Evolutionary conservation across 2,888 invertebrate species (phyloP), one percentile per base, ranked within the genome.

Genomic region (Hylaea fasciaria): DNA sequence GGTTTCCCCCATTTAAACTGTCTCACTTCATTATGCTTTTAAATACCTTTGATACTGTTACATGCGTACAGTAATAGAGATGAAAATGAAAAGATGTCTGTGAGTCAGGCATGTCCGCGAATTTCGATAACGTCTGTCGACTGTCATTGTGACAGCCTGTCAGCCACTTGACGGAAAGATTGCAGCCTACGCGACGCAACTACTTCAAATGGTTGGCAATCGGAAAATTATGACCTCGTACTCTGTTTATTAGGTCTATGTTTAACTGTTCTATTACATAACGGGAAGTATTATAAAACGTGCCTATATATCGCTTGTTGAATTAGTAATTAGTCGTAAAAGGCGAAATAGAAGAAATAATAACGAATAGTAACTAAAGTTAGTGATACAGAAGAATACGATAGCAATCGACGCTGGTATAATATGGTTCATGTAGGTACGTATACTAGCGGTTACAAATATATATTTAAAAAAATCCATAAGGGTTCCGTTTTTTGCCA

Each of bases 61-160:
- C 14, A 16, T 5, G 46, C 12, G 51, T 35, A 52, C 32, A 44
- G 47, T 43, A 44, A 57, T 57, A 57, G 47, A 57, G 29, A 60
- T 46, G 44, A 50, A 61, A 61, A 48, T 56, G 56, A 68, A 69
- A 61, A 64, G 70, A 69, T 69, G 70, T 70, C 66, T 12, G 47
- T 56, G 71, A 64, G 69, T 72, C 66, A 64, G 49, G 63, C 48
- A 60, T 66, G 70, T 75, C 75, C 72, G 79, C 79, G 71, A 77
- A 74, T 70, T 59, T 64, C 64, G 70, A 67, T 68, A 61, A 50
- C 55, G 39, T 62, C 61, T 59, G 62, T 62, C 56, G 55, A 37
- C 54, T 59, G 64, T 54, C 59, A 58, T 9, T 46, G 50, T 60
- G 71, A 68, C 63, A 57, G n/a, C 40, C 56, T 57, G 68, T 54